These are phyloP conservation scores for Umimayanthus chanpuru DNA, from an alignment of 92 coral and sea anemone species.

Conservation along the genomic window DNA sequence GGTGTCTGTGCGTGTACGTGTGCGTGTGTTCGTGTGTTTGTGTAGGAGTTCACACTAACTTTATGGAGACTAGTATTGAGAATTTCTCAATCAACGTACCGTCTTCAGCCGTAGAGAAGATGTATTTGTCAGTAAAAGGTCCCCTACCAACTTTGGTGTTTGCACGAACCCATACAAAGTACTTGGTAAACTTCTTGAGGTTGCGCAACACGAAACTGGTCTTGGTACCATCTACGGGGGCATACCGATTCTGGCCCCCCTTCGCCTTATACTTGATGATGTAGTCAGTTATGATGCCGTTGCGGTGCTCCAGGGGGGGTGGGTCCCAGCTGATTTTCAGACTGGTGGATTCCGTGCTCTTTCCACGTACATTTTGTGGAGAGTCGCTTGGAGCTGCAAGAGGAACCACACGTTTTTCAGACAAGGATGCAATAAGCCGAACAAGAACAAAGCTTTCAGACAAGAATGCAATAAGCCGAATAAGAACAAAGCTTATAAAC, in stretches of 20 bases:
- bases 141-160: constrained; percentile 82
- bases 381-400: constrained; percentile 82
- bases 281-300: constrained; percentile 86
- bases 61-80: not conserved
- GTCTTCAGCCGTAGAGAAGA: constrained; percentile 82
- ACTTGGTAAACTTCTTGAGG: constrained; percentile 83
- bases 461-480: no score
- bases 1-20: no score
- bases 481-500: not conserved
- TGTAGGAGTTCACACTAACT: not conserved
- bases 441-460: not conserved
- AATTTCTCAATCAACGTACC: constrained; percentile 55
- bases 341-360: constrained; percentile 73
- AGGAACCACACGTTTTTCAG: not conserved
- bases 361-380: constrained; percentile 73
- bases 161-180: constrained; percentile 86
- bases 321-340: constrained; percentile 87
- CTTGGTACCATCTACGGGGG: constrained; percentile 70
- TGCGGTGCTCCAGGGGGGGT: constrained; percentile 76
- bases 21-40: not conserved
- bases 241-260: constrained; percentile 47
- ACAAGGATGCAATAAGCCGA: no score
- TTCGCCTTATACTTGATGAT: constrained; percentile 73
- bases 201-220: constrained; percentile 65
- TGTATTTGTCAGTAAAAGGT: constrained; percentile 64